phyloP scores from a whole-genome alignment of 2,113 vertebrate genomes.

The Lepidothrix coronata region DNA sequence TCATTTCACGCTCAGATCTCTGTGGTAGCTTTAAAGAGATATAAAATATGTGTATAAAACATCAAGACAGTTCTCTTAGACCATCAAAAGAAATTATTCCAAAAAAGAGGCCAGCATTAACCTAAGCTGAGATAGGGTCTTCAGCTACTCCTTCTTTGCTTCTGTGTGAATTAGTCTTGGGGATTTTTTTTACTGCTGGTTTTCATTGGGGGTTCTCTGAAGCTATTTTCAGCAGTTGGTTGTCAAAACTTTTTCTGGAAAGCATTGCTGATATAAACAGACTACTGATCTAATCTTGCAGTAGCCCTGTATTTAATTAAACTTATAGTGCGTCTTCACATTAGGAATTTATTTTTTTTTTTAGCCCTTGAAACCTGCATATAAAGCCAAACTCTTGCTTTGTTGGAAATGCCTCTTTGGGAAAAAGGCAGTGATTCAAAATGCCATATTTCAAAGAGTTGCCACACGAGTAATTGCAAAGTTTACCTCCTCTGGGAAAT shows the following conservation, averaged over 20 bases:
- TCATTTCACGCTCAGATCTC: slow-evolving; percentile 9
- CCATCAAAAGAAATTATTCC: slow-evolving; percentile 39
- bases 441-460: background rate
- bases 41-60: background rate
- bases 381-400: background rate
- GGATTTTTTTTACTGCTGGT: background rate
- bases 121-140: background rate
- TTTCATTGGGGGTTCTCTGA: background rate
- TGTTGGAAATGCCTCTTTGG: background rate
- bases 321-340: background rate
- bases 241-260: slow-evolving; percentile 1
- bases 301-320: background rate
- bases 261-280: background rate
- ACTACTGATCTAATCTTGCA: background rate
- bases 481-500: slow-evolving; percentile 12
- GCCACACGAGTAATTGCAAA: slow-evolving; percentile 23
- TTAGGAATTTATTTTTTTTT: background rate
- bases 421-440: background rate
- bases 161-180: slow-evolving; percentile 23
- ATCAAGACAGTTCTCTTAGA: background rate
- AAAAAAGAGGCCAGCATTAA: background rate
- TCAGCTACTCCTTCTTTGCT: background rate
- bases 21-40: background rate
- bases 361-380: background rate
- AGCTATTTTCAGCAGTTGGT: slow-evolving; percentile 13